Base-by-base conservation (phyloP, 2,797 vertebrate species). In the Salmo trutta region DNA sequence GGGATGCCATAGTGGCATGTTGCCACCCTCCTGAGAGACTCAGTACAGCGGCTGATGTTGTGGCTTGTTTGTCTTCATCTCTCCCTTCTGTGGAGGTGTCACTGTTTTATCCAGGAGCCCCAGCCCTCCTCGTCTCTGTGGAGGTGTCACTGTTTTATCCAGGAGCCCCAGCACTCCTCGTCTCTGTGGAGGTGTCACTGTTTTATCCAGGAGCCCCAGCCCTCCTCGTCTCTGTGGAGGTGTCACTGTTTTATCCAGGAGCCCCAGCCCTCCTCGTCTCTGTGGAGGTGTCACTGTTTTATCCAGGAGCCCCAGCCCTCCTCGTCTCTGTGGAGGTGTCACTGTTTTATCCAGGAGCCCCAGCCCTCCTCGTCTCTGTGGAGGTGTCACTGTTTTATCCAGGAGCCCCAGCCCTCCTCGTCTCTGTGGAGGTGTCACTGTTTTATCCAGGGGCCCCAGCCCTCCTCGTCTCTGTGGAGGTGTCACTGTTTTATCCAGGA, bases 81-180 rank as follows among this genome's bases (percentile, higher is more conserved):
- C n/a, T 73, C 62, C 10, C 47, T 73, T 86, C 74, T 73, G 71
- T 68, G 75, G 74, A 77, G 53, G 53, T 76, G 83, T 75, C 73
- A 79, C 41, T 69, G 36, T 74, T 81, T 76, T 73, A 79, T 72
- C 70, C 80, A 56, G 73, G 70, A 73, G 77, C 64, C 70, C 10
- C 41, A 47, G 41, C 41, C 41, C 59, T 24, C n/a, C 59, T 51
- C 5, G 89, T 87, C 41, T 47, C 41, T 47, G 41, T 47, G 41
- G 74, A 77, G 53, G 53, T 76, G 83, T 75, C 73, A 79, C 41
- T 69, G 36, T 74, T 81, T 76, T 73, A 79, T 72, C 70, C 80
- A 56, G 73, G 70, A 73, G 77, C 64, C 70, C 10, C 41, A 47
- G 41, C 41, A 10, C 59, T 24, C n/a, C 59, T 51, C 5, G n/a